Conservation (phyloP, 2,113 vertebrate species). For the Paradoxurus hermaphroditus region DNA sequence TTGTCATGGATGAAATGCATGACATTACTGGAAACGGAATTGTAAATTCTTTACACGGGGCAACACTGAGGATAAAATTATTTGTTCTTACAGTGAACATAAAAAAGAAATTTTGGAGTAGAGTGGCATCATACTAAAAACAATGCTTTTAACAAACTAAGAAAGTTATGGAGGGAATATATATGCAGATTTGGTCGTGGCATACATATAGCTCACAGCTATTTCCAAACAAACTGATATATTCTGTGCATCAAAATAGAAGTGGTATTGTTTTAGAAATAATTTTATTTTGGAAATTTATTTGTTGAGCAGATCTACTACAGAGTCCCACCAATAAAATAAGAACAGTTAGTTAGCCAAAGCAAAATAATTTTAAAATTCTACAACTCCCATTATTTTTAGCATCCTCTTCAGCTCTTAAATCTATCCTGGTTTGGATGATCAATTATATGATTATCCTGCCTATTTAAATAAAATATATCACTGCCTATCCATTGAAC, state of each 20-base stretch:
- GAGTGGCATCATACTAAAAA: background rate
- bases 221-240: background rate
- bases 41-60: background rate
- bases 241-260: background rate
- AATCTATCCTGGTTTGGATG: background rate
- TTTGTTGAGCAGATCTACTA: background rate
- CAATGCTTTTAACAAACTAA: background rate
- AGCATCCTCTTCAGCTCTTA: background rate
- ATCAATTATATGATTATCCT: background rate
- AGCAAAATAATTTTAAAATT: background rate
- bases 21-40: background rate
- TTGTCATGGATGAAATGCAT: background rate
- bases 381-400: background rate
- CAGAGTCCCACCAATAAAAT: background rate
- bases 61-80: background rate
- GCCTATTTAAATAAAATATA: background rate
- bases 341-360: background rate
- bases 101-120: background rate
- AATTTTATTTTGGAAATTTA: constrained; percentile 21
- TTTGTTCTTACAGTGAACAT: background rate
- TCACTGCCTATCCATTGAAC: background rate
- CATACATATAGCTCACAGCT: background rate
- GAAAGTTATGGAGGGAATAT: background rate
- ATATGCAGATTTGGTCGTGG: background rate
- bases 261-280: background rate